These are phyloP conservation scores for Tetramorium parvispinum DNA, from an alignment of 1,140 invertebrate genomes.

Conservation along the genomic window DNA sequence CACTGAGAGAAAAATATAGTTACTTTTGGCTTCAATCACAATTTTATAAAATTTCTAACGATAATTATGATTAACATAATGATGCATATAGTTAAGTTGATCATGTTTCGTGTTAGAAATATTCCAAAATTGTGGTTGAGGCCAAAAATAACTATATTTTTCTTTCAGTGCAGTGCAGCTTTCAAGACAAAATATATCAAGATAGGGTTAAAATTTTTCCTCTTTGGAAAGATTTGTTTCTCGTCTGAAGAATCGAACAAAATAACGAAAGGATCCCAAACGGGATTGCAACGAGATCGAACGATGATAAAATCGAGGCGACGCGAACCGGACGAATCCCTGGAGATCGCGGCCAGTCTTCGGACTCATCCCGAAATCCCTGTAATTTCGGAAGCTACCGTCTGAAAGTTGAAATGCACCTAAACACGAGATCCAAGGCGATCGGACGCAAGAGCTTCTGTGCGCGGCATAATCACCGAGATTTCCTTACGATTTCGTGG, in stretches of 20 bases:
- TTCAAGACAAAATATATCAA: not conserved
- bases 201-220: not conserved
- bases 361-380: slow-evolving; percentile 21
- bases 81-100: no score
- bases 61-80: no score
- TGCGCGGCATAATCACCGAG: slow-evolving; percentile 81
- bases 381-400: slow-evolving; percentile 66
- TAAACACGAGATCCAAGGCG: slow-evolving; percentile 64
- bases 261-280: not conserved
- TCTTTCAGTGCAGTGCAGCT: not conserved
- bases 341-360: slow-evolving; percentile 10
- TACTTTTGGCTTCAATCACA: no score
- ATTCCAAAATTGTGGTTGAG: no score
- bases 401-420: slow-evolving; percentile 56
- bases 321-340: slow-evolving; percentile 17
- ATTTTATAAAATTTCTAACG: no score
- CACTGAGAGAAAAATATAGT: no score
- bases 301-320: slow-evolving; percentile 41
- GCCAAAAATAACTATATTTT: no score
- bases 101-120: no score
- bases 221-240: not conserved
- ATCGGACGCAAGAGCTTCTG: slow-evolving; percentile 72
- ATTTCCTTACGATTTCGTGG: slow-evolving; percentile 82
- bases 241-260: not conserved
- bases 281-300: not conserved